Conservation (phyloP, 2,113 vertebrate species). For the Budorcas taxicolor region DNA sequence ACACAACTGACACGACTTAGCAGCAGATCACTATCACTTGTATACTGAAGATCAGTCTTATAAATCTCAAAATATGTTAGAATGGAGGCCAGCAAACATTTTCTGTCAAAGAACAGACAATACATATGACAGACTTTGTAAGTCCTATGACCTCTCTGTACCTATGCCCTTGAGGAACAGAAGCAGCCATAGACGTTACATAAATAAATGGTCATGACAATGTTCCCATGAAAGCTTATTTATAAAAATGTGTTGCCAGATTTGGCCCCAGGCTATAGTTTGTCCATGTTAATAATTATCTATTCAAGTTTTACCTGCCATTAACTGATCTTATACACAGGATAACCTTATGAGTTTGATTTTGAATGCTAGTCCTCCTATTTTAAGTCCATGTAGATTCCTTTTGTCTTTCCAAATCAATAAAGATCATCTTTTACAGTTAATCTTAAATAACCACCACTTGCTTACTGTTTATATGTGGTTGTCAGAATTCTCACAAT, state of each 20-base stretch:
- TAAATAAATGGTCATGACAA: not conserved
- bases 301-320: not conserved
- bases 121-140: not conserved
- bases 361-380: not conserved
- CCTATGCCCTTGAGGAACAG: not conserved
- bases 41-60: not conserved
- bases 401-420: not conserved
- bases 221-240: not conserved
- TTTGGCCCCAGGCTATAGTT: not conserved
- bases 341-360: not conserved
- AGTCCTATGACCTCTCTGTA: not conserved
- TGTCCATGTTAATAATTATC: not conserved
- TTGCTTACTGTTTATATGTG: not conserved
- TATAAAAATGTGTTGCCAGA: not conserved
- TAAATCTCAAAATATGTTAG: not conserved
- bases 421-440: not conserved
- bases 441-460: not conserved
- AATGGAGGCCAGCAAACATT: not conserved
- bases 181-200: not conserved
- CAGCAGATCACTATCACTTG: not conserved
- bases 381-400: not conserved
- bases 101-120: not conserved
- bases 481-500: not conserved
- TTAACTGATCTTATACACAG: not conserved
- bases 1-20: too few relatives aligned